phyloP scores from a whole-genome alignment of 1,140 invertebrate genomes.

The Penaeus vannamei region DNA sequence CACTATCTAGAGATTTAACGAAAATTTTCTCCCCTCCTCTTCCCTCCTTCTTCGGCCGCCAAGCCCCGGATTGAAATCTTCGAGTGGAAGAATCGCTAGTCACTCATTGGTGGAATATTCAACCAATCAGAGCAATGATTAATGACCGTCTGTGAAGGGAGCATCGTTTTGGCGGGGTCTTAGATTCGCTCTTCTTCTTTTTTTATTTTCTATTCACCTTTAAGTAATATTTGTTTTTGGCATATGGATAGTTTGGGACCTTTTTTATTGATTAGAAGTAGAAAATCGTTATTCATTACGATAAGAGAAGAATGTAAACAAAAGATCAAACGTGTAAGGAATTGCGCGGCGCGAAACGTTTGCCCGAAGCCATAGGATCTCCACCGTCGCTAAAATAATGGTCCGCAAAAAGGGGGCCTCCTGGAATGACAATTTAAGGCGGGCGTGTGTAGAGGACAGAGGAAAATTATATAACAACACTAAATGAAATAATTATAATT shows the following conservation, averaged over 20 bases:
- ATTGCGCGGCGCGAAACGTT: no score
- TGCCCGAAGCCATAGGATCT: no score
- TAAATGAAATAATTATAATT: conserved; percentile 37
- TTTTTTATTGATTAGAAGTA: neutral
- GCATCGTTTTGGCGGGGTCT: neutral
- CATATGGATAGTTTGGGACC: neutral
- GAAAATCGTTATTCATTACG: neutral
- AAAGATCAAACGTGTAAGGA: no score
- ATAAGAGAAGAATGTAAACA: neutral
- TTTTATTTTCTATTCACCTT: neutral
- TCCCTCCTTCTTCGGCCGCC: neutral
- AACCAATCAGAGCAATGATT: conserved; percentile 62
- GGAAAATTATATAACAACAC: conserved; percentile 47
- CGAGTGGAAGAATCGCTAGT: conserved; percentile 57
- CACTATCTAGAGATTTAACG: conserved; percentile 4
- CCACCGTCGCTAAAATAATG: conserved; percentile 8
- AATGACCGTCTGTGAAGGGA: conserved; percentile 45
- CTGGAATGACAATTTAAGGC: conserved; percentile 37
- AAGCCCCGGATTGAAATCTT: conserved; percentile 50
- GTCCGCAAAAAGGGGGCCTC: neutral
- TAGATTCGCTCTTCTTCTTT: neutral
- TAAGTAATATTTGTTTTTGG: no score
- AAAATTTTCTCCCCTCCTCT: neutral
- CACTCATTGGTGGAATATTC: conserved; percentile 64
- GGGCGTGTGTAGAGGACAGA: conserved; percentile 21